These are phyloP conservation scores for Halictus quadricinctus DNA, from an alignment of 2,888 invertebrate species.

Conservation along the genomic window DNA sequence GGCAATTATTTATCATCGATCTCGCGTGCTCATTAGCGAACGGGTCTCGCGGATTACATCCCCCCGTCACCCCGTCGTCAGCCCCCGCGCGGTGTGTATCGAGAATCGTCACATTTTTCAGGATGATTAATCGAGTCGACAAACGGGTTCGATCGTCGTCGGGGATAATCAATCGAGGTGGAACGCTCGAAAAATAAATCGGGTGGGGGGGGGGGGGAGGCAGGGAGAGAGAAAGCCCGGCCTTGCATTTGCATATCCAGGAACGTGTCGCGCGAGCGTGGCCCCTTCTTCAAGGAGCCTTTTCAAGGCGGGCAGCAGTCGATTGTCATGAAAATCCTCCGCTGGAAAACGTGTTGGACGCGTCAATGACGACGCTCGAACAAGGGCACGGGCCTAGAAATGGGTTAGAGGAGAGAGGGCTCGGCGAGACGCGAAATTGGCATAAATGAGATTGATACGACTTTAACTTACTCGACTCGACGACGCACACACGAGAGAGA, in stretches of 20 bases:
- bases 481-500: neutral
- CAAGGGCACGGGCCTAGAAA: conserved; percentile 48
- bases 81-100: conserved; percentile 5
- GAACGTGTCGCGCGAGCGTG: conserved; percentile 64
- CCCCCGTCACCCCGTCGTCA: neutral
- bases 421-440: conserved; percentile 76
- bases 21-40: conserved; percentile 50
- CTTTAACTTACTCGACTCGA: conserved; percentile 78
- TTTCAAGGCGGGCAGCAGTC: conserved; percentile 14
- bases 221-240: neutral
- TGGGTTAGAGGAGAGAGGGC: conserved; percentile 51
- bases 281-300: conserved; percentile 3
- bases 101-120: conserved; percentile 65
- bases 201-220: conserved; percentile 11
- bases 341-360: conserved; percentile 63
- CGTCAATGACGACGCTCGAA: conserved; percentile 53
- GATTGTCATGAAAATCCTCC: conserved; percentile 76
- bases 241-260: conserved; percentile 68
- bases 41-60: conserved; percentile 47
- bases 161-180: conserved; percentile 67
- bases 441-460: conserved; percentile 82
- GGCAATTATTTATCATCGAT: conserved; percentile 59
- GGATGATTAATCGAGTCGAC: conserved; percentile 69
- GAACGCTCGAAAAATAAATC: conserved; percentile 61
- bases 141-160: conserved; percentile 65